Evolutionary conservation across 2,797 vertebrate species (phyloP).

Genomic region (Falco columbarius): DNA sequence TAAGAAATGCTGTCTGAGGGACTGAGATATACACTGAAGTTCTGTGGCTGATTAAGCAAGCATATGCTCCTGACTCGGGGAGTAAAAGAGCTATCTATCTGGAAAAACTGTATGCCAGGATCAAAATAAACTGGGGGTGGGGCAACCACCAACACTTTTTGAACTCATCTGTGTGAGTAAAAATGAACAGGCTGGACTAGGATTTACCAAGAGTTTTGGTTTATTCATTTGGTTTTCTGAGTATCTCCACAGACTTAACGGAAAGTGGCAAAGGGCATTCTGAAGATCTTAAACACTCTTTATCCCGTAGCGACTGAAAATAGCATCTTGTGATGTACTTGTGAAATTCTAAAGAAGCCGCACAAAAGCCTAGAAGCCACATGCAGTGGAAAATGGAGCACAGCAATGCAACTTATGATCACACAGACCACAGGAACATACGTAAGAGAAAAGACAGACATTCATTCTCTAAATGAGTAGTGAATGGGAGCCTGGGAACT

Average conservation of each 20-base stretch:
- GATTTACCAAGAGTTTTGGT: neutral
- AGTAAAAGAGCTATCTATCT: neutral
- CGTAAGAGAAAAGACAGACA: neutral
- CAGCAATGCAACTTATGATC: conserved; percentile 34
- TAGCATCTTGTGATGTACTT: conserved; percentile 68
- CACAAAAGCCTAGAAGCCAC: conserved; percentile 61
- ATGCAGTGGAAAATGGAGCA: conserved; percentile 51
- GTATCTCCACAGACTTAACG: conserved; percentile 22
- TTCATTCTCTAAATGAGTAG: neutral
- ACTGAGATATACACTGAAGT: neutral
- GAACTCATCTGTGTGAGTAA: neutral
- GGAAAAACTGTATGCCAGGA: neutral
- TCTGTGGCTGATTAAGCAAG: neutral
- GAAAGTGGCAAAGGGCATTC: conserved; percentile 51
- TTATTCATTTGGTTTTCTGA: conserved; percentile 15
- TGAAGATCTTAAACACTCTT: conserved; percentile 46
- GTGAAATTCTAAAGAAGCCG: conserved; percentile 58
- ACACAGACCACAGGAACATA: conserved; percentile 10
- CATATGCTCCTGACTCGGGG: neutral
- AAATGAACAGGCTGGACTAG: neutral
- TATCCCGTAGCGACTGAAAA: conserved; percentile 26
- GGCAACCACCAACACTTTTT: neutral
- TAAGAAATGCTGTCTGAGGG: neutral
- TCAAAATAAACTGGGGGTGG: neutral
- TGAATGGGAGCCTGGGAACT: conserved; percentile 28